Conservation (phyloP, 1,140 invertebrate genomes). For the Branchinecta lynchi region DNA sequence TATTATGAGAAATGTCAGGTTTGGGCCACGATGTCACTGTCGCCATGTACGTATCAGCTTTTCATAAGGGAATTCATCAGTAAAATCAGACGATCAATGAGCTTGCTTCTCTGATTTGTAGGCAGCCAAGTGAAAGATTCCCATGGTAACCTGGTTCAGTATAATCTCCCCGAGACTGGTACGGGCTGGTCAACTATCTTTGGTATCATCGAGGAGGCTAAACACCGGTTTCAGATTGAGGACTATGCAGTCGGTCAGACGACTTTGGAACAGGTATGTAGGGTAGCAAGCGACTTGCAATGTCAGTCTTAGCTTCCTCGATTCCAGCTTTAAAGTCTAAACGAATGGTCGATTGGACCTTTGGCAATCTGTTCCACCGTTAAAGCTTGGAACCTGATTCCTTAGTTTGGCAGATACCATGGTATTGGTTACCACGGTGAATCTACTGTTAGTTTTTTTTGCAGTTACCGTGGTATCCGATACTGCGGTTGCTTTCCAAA, state of each 20-base stretch:
- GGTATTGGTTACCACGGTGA: no score
- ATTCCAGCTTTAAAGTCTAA: no score
- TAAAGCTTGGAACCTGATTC: no score
- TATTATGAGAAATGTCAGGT: not conserved
- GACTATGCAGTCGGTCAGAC: not conserved
- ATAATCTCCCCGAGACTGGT: not conserved
- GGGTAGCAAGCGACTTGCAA: no score
- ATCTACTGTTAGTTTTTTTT: no score
- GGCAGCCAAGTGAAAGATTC: not conserved
- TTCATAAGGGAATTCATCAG: not conserved
- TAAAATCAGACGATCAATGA: not conserved
- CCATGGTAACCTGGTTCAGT: not conserved
- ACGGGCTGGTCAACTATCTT: not conserved
- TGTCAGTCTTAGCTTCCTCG: no score
- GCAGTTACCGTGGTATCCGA: no score
- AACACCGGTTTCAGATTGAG: not conserved
- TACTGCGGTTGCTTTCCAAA: no score
- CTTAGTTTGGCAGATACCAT: no score
- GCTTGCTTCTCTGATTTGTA: not conserved
- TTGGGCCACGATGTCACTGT: not conserved
- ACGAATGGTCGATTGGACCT: no score
- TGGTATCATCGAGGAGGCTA: not conserved
- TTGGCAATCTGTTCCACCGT: no score
- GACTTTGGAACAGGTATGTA: not conserved
- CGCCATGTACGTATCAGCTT: not conserved